phyloP scores from a whole-genome alignment of 2,888 invertebrate genomes.

The Piscicola geometra region DNA sequence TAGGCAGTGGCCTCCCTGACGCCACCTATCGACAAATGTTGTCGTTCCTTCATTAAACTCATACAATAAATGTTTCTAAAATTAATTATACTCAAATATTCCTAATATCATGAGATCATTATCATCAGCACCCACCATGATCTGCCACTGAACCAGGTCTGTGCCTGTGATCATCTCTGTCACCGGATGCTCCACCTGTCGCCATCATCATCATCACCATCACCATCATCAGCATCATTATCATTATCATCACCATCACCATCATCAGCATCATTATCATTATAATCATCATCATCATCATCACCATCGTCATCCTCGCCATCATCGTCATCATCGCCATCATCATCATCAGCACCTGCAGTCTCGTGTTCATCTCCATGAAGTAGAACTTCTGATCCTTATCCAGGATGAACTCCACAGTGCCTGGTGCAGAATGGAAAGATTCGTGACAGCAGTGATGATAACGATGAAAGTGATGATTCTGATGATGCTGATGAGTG shows the following conservation, averaged over 20 bases:
- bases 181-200: conserved; percentile 60
- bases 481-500: too few relatives aligned
- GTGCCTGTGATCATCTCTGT: conserved; percentile 95
- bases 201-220: too few relatives aligned
- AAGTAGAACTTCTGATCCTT: conserved; percentile 71
- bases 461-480: too few relatives aligned
- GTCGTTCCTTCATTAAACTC: too few relatives aligned
- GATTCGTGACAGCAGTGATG: too few relatives aligned
- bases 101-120: neutral
- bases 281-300: neutral
- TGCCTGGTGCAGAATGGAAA: too few relatives aligned
- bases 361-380: conserved; percentile 84
- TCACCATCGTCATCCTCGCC: conserved; percentile 1
- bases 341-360: neutral
- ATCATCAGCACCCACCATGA: conserved; percentile 50
- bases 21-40: too few relatives aligned
- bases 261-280: neutral
- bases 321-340: neutral
- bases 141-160: conserved; percentile 96
- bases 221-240: neutral
- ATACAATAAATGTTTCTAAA: too few relatives aligned
- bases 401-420: neutral
- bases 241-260: conserved; percentile 2
- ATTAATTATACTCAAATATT: too few relatives aligned
- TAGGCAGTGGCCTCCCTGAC: conserved; percentile 76